phyloP scores from a whole-genome alignment of 2,113 vertebrate species.

The Tympanuchus pallidicinctus region DNA sequence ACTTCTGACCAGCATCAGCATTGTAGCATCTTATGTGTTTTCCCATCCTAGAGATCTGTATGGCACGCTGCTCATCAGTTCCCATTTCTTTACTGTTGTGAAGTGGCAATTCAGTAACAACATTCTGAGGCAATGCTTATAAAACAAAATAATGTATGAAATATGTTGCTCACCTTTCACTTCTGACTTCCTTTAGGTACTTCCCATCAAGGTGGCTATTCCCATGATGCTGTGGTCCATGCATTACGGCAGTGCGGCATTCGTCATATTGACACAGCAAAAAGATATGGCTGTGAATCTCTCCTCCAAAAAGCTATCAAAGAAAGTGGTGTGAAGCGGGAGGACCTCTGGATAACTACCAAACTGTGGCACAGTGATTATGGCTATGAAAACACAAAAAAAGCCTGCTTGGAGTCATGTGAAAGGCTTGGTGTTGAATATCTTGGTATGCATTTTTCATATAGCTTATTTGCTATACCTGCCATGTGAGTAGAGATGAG shows the following conservation, averaged over 20 bases:
- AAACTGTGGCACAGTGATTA: slow-evolving; percentile 84
- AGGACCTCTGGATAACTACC: slow-evolving; percentile 84
- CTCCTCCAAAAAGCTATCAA: slow-evolving; percentile 74
- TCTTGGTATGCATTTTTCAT: slow-evolving; percentile 72
- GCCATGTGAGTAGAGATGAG: not conserved
- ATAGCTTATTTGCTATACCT: not conserved
- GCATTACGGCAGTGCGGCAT: slow-evolving; percentile 80
- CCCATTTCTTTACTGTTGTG: not conserved
- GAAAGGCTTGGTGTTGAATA: slow-evolving; percentile 78
- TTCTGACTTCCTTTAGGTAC: slow-evolving; percentile 68
- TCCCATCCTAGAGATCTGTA: not conserved
- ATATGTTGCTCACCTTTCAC: not conserved
- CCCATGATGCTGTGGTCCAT: slow-evolving; percentile 76
- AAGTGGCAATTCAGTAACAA: not conserved
- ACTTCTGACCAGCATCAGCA: not conserved
- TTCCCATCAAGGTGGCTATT: slow-evolving; percentile 81
- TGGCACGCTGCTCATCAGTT: not conserved
- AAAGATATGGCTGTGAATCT: slow-evolving; percentile 80
- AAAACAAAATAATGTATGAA: not conserved
- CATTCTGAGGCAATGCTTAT: not conserved
- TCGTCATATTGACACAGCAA: slow-evolving; percentile 83
- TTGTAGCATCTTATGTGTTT: not conserved
- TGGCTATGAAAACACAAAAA: slow-evolving; percentile 76
- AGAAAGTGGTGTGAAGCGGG: slow-evolving; percentile 74
- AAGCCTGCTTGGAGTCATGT: slow-evolving; percentile 80